Percentiles rank a stretch among this genome's conserved stretches.
Evolutionary conservation across 1,140 invertebrate species (phyloP).

Genomic region (Halictus rubicundus): DNA sequence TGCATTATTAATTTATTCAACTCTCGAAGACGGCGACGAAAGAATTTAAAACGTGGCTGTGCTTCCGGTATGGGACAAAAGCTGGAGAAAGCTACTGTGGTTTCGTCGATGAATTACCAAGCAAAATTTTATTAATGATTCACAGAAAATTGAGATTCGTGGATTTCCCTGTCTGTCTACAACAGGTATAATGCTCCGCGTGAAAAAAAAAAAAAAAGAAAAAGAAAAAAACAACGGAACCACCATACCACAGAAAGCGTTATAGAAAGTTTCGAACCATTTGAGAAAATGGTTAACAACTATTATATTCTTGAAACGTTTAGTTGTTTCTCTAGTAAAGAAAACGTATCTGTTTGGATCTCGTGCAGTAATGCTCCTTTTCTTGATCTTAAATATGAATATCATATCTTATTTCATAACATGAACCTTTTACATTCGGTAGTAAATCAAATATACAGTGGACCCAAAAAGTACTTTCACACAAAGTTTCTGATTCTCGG

Average conservation of each 20-base stretch:
- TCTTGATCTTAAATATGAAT: too few species aligned
- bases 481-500: too few species aligned
- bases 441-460: too few species aligned
- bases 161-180: slow-evolving; percentile 5
- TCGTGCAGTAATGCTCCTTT: too few species aligned
- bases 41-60: neutral
- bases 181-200: neutral
- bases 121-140: neutral
- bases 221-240: neutral
- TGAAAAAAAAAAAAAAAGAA: too few species aligned
- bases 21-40: neutral
- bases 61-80: neutral
- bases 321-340: too few species aligned
- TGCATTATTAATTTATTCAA: neutral
- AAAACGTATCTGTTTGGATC: too few species aligned
- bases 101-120: slow-evolving; percentile 29
- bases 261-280: neutral
- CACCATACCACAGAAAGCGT: neutral
- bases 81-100: slow-evolving; percentile 31
- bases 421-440: too few species aligned
- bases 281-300: neutral
- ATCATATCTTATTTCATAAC: too few species aligned
- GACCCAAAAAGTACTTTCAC: too few species aligned
- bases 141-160: slow-evolving; percentile 5
- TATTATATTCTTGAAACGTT: too few species aligned